These are phyloP conservation scores for Sebastes oblongus DNA, from an alignment of 2,797 vertebrate genomes.

Conservation along the genomic window DNA sequence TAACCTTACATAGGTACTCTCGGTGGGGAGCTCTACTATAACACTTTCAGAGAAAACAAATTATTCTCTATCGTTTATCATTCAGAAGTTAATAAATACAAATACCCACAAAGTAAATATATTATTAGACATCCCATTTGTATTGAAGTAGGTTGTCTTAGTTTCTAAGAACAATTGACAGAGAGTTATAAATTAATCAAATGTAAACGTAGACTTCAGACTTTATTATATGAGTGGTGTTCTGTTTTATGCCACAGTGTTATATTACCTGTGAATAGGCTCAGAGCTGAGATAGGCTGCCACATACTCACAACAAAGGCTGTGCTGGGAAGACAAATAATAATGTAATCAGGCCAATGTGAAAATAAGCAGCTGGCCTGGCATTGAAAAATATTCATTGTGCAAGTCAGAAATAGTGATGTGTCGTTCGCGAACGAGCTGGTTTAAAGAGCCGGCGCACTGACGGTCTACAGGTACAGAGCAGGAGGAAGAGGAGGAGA, in stretches of 20 bases:
- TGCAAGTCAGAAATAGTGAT: not conserved
- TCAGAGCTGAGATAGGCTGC: not conserved
- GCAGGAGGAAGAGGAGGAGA: no score
- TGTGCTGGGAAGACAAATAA: constrained; percentile 24
- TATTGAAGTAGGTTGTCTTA: not conserved
- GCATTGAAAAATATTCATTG: not conserved
- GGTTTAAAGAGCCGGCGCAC: no score
- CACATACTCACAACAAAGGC: constrained; percentile 14
- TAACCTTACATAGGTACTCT: not conserved
- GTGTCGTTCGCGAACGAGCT: no score
- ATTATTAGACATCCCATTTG: not conserved
- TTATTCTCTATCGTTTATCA: not conserved
- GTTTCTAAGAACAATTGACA: not conserved
- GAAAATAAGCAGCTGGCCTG: constrained; percentile 37
- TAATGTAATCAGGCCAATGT: not conserved
- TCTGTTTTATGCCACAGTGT: not conserved
- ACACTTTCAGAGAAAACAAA: not conserved
- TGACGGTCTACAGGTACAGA: no score
- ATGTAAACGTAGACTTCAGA: not conserved
- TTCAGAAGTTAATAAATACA: not conserved
- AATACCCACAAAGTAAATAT: not conserved
- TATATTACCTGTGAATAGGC: not conserved
- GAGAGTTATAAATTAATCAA: not conserved
- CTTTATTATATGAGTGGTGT: not conserved
- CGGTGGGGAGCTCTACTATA: not conserved